These are phyloP conservation scores for Parapsyche elsis DNA, from an alignment of 1,140 invertebrate genomes.

Conservation along the genomic window DNA sequence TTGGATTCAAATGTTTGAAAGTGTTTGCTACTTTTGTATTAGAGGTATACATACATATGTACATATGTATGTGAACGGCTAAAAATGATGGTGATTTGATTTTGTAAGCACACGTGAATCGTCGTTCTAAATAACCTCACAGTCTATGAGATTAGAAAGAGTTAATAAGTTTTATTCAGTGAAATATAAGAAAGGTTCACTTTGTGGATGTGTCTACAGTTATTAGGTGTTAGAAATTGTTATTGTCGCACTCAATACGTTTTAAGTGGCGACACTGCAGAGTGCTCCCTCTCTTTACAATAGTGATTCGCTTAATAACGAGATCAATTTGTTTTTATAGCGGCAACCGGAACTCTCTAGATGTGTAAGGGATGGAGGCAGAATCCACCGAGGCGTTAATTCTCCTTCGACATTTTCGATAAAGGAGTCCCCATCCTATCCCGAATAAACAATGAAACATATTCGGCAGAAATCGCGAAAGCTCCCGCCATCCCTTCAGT, in stretches of 20 bases:
- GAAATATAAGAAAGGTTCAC: too few relatives aligned
- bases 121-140: too few relatives aligned
- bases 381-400: background rate
- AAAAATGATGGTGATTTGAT: too few relatives aligned
- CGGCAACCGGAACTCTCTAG: background rate
- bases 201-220: background rate
- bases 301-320: slow-evolving; percentile 16
- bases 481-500: background rate
- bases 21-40: too few relatives aligned
- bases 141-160: too few relatives aligned
- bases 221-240: background rate
- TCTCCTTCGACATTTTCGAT: too few relatives aligned
- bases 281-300: slow-evolving; percentile 11
- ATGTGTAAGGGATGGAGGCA: background rate
- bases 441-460: background rate
- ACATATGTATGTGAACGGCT: too few relatives aligned
- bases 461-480: slow-evolving; percentile 4
- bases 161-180: too few relatives aligned
- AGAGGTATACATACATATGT: too few relatives aligned
- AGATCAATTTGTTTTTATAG: slow-evolving; percentile 28
- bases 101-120: too few relatives aligned
- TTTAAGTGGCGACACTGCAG: background rate
- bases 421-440: background rate
- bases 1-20: too few relatives aligned
- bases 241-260: background rate